Evolutionary conservation across 2,797 vertebrate species (phyloP).

Genomic region (Lithobates sylvaticus): DNA sequence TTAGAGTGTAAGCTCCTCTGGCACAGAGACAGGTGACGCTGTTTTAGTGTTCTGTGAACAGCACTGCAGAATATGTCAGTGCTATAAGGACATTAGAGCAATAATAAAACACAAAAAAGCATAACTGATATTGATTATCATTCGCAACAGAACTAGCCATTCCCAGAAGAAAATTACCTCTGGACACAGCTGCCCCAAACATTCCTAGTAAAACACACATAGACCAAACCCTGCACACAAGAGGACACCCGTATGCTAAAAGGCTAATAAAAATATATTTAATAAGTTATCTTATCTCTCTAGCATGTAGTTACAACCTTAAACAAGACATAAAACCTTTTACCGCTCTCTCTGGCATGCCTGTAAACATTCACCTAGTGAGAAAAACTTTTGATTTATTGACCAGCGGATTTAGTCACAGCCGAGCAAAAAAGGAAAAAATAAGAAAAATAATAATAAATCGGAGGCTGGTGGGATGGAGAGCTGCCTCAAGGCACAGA

Average conservation of each 20-base stretch:
- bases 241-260: neutral
- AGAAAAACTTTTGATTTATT: conserved; percentile 50
- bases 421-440: neutral
- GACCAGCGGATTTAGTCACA: neutral
- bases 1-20: neutral
- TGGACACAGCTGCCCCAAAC: neutral
- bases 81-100: neutral
- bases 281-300: too few relatives aligned
- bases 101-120: neutral
- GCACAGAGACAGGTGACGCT: neutral
- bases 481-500: neutral
- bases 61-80: neutral
- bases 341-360: neutral
- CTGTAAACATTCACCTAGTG: conserved; percentile 22
- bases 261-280: neutral
- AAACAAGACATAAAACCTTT: neutral
- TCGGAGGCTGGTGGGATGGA: neutral
- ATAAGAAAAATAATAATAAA: neutral
- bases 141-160: too few relatives aligned
- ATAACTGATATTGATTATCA: too few relatives aligned
- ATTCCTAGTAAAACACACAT: neutral
- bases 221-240: neutral
- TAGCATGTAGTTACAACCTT: neutral
- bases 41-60: neutral
- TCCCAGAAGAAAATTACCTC: neutral